phyloP scores from a whole-genome alignment of 2,888 invertebrate species.

The Spisula solida region DNA sequence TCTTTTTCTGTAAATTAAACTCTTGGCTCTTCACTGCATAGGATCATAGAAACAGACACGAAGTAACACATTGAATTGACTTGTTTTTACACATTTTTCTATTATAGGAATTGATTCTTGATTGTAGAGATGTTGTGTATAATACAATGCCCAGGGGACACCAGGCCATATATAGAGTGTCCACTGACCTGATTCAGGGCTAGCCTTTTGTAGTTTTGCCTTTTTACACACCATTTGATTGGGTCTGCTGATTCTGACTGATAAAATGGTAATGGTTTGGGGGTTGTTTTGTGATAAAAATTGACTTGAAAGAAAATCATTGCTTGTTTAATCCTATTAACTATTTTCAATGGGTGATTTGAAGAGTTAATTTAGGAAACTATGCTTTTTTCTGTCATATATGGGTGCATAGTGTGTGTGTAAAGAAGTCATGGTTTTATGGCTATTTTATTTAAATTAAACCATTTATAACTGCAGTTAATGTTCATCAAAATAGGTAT shows the following conservation, averaged over 20 bases:
- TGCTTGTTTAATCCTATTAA: not conserved
- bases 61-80: constrained; percentile 45
- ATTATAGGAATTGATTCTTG: constrained; percentile 45
- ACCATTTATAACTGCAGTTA: not conserved
- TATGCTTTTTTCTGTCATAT: not conserved
- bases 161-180: constrained; percentile 34
- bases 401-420: not conserved
- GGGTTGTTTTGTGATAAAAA: not conserved
- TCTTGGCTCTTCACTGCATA: constrained; percentile 7
- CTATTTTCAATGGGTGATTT: not conserved
- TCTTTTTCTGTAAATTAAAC: not conserved
- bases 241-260: not conserved
- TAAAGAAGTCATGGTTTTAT: constrained; percentile 19
- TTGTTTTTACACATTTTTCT: constrained; percentile 44
- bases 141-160: constrained; percentile 34
- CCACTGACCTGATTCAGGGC: constrained; percentile 43
- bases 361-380: constrained; percentile 11
- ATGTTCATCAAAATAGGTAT: constrained; percentile 1
- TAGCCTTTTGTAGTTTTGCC: constrained; percentile 20
- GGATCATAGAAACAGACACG: not conserved
- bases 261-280: constrained; percentile 6
- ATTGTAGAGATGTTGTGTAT: constrained; percentile 27
- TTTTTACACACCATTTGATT: constrained; percentile 2
- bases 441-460: not conserved
- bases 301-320: constrained; percentile 24